Base-by-base conservation (phyloP, 2,113 vertebrate species). In the Balaeniceps rex region DNA sequence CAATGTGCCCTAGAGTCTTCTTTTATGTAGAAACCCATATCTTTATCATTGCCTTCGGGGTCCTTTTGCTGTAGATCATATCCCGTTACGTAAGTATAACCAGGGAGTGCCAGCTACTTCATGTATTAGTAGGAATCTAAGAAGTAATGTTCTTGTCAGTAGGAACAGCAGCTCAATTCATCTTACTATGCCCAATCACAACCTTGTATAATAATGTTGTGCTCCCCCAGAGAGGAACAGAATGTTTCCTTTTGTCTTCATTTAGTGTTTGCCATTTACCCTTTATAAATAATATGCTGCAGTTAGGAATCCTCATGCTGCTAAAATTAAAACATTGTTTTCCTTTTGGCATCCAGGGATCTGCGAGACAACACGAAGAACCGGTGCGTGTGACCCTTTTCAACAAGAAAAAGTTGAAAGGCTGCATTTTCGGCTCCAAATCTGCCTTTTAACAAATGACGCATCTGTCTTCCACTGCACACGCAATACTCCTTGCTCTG, bases 101-200 rank as follows among this genome's bases (percentile, higher is more conserved):
- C 19, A 7, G 23, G 19, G 76, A 94, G 69, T 95, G 75, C 77
- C 91, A 96, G 88, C 81, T 91, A 91, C 49, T 77, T 58, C 65
- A 29, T 75, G 71, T 89, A 51, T 92, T 96, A 94, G 69, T 26
- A 76, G 65, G 83, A 94, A 96, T 88, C 51, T 46, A 86, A 97
- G 70, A 97, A 97, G 92, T 97, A 97, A 98, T 95, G 93, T 66
- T 96, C 97, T 97, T 95, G 92, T 94, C 95, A 95, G 78, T 60
- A 95, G 83, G 49, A 86, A 47, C 93, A 96, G 84, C 83, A 96
- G 93, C 58, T 89, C 80, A 88, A 97, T 97, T 91, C 54, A 94
- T 97, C 97, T 96, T 97, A 57, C 83, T 97, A 79, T 83, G 38
- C 90, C 94, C 64, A 91, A 71, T 97, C 91, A 78, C 81, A 81